phyloP scores from a whole-genome alignment of 2,888 invertebrate species.

The Lepetodrilus schrolli region DNA sequence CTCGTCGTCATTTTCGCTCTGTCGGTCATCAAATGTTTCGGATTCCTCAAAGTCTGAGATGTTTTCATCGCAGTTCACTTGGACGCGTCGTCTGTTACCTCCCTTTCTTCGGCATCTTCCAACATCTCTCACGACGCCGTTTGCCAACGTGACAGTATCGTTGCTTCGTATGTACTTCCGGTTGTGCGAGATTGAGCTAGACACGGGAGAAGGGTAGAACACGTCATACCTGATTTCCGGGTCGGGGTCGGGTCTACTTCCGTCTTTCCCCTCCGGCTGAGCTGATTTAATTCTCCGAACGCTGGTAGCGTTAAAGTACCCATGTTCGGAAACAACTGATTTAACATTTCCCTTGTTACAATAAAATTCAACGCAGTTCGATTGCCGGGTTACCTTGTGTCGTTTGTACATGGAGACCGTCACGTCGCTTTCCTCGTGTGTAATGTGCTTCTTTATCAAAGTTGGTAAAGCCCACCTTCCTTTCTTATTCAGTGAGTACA shows the following conservation, averaged over 20 bases:
- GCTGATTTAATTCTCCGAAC: background rate
- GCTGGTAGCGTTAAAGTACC: conserved; percentile 8
- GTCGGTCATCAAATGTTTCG: conserved; percentile 7
- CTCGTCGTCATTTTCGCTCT: background rate
- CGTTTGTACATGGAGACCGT: conserved; percentile 46
- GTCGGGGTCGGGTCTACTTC: background rate
- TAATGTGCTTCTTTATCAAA: conserved; percentile 26
- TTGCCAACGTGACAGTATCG: background rate
- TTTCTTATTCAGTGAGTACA: conserved; percentile 32
- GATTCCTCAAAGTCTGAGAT: background rate
- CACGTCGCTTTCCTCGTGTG: conserved; percentile 35
- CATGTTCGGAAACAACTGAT: conserved; percentile 24
- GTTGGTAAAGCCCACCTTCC: conserved; percentile 28
- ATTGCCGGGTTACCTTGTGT: conserved; percentile 42
- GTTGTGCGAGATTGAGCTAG: conserved; percentile 49
- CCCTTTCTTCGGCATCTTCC: background rate
- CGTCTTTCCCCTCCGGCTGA: background rate
- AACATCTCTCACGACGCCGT: background rate
- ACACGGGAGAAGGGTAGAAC: conserved; percentile 43
- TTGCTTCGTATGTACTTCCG: conserved; percentile 40
- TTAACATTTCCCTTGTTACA: conserved; percentile 32
- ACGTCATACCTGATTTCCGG: conserved; percentile 47
- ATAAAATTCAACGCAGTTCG: conserved; percentile 43
- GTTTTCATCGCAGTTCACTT: background rate
- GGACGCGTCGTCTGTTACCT: background rate